phyloP scores from a whole-genome alignment of 2,113 vertebrate genomes.

The Megaceryle maxima region DNA sequence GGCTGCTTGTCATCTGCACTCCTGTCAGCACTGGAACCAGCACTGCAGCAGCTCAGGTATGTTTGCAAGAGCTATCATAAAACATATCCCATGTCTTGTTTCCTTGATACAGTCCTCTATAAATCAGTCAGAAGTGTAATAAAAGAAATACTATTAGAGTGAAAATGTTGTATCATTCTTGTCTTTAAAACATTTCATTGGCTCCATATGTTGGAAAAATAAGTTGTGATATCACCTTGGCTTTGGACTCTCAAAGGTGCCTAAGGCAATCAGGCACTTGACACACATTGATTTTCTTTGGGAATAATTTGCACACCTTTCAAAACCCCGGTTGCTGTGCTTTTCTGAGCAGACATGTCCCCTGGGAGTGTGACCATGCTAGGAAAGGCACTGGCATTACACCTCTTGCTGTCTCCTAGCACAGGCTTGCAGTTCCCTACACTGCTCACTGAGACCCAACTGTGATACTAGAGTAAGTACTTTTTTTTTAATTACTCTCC shows the following conservation, averaged over 20 bases:
- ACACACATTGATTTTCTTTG: neutral
- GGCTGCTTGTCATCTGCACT: neutral
- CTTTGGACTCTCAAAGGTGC: neutral
- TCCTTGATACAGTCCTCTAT: neutral
- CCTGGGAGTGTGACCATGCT: fast-evolving
- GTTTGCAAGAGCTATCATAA: neutral
- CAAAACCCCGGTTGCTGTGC: neutral
- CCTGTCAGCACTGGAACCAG: neutral
- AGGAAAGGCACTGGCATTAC: neutral
- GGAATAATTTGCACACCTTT: neutral
- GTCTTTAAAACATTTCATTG: neutral
- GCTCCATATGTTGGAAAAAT: neutral
- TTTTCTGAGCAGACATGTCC: neutral
- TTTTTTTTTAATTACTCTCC: neutral
- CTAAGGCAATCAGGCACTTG: neutral
- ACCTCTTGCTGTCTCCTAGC: neutral
- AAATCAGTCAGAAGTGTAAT: neutral
- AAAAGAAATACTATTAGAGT: neutral
- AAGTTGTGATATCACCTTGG: neutral
- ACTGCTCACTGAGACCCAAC: neutral
- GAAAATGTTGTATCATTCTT: neutral
- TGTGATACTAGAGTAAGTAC: neutral
- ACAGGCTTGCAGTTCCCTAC: neutral
- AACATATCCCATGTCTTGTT: neutral
- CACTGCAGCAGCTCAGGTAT: neutral